Evolutionary conservation across 1,140 invertebrate genomes (phyloP).

Genomic region (Papilio dardanus): DNA sequence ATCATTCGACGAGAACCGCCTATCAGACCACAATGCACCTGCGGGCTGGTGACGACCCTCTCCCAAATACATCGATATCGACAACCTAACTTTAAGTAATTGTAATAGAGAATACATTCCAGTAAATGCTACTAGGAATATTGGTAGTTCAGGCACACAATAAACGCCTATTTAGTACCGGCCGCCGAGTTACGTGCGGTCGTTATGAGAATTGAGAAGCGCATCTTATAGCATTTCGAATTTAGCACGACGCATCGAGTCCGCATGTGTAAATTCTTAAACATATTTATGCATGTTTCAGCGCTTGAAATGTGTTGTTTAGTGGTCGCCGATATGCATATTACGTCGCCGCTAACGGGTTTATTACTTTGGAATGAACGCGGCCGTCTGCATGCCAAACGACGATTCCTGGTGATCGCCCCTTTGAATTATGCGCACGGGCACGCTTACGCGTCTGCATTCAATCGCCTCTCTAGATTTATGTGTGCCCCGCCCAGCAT

Average conservation of each 20-base stretch:
- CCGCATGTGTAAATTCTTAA: slow-evolving; percentile 42
- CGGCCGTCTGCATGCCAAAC: slow-evolving; percentile 77
- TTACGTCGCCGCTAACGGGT: slow-evolving; percentile 75
- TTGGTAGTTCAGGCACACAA: neutral
- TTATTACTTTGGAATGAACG: slow-evolving; percentile 76
- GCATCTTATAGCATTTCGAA: slow-evolving; percentile 35
- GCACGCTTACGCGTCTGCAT: slow-evolving; percentile 75
- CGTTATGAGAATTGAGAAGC: slow-evolving; percentile 39
- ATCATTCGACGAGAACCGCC: slow-evolving; percentile 52
- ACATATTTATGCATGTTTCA: slow-evolving; percentile 44
- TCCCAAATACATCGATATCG: slow-evolving; percentile 48
- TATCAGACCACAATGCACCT: slow-evolving; percentile 53
- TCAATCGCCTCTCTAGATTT: slow-evolving; percentile 73
- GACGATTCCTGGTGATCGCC: slow-evolving; percentile 78
- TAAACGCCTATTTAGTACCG: neutral
- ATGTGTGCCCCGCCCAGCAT: slow-evolving; percentile 62
- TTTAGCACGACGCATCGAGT: slow-evolving; percentile 42
- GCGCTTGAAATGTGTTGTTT: slow-evolving; percentile 49
- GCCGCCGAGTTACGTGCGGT: slow-evolving; percentile 11
- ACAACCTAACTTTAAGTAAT: slow-evolving; percentile 31
- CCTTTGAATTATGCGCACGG: slow-evolving; percentile 77
- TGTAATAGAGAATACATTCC: slow-evolving; percentile 14
- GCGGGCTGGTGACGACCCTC: slow-evolving; percentile 54
- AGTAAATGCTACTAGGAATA: neutral
- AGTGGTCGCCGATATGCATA: slow-evolving; percentile 68